phyloP scores from a whole-genome alignment of 2,797 vertebrate species.

The Lutra lutra region DNA sequence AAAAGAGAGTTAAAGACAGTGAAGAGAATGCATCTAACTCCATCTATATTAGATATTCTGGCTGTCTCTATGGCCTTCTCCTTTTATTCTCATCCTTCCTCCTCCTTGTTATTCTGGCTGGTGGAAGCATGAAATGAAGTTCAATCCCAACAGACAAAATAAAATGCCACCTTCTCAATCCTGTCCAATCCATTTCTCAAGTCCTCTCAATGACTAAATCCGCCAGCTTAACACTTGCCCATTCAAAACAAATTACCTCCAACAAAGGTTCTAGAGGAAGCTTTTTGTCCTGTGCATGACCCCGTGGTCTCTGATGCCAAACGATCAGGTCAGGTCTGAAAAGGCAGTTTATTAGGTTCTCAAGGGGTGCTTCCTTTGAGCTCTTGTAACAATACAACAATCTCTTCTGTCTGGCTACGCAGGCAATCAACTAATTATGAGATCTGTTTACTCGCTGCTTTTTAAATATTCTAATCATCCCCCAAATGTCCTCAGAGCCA shows the following conservation, averaged over 20 bases:
- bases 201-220: slow-evolving; percentile 60
- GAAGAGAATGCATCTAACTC: neutral
- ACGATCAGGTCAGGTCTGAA: slow-evolving; percentile 69
- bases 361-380: slow-evolving; percentile 62
- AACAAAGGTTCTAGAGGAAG: slow-evolving; percentile 73
- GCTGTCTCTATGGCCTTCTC: slow-evolving; percentile 40
- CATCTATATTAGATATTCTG: neutral
- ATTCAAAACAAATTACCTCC: slow-evolving; percentile 74
- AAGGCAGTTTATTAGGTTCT: slow-evolving; percentile 68
- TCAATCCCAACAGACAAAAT: slow-evolving; percentile 52
- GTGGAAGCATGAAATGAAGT: slow-evolving; percentile 37
- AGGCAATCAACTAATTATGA: slow-evolving; percentile 76
- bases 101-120: slow-evolving; percentile 29
- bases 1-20: neutral
- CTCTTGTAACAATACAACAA: slow-evolving; percentile 61
- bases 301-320: slow-evolving; percentile 51
- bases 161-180: slow-evolving; percentile 61
- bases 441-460: slow-evolving; percentile 79
- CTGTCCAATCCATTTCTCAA: slow-evolving; percentile 50
- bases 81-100: slow-evolving; percentile 20
- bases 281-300: slow-evolving; percentile 65
- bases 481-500: slow-evolving; percentile 71
- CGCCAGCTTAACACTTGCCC: slow-evolving; percentile 63
- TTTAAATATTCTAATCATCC: slow-evolving; percentile 79
- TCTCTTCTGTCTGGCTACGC: slow-evolving; percentile 61